Percentiles rank a stretch among this genome's conserved stretches.
Conservation (phyloP, 2,113 vertebrate genomes). For the Rhodinocichla rosea region DNA sequence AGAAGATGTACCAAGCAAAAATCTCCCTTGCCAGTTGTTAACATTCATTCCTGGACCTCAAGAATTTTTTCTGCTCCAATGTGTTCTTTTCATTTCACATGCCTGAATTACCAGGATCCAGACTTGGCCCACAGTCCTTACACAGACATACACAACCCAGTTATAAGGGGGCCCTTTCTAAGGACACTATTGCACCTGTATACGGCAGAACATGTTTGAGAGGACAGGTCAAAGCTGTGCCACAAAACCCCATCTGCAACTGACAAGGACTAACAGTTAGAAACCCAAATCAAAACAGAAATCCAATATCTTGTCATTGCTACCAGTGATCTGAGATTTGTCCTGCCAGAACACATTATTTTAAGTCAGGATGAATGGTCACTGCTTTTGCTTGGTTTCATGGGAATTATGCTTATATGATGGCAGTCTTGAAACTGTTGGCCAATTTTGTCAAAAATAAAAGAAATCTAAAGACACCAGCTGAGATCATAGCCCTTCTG, state of each 20-base stretch:
- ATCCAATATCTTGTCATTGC: background rate
- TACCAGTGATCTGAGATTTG: background rate
- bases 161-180: background rate
- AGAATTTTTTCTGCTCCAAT: background rate
- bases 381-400: background rate
- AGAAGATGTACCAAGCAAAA: background rate
- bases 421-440: background rate
- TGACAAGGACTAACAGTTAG: background rate
- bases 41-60: background rate
- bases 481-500: background rate
- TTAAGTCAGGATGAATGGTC: background rate
- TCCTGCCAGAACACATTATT: background rate
- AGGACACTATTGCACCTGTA: background rate
- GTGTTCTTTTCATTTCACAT: background rate
- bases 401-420: background rate
- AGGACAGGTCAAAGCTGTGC: background rate
- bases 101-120: background rate
- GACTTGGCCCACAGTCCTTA: background rate
- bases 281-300: background rate
- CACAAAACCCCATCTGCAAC: background rate
- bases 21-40: background rate
- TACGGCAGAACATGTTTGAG: background rate
- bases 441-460: background rate
- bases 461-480: background rate
- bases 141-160: accelerated